Base-by-base conservation (phyloP, 1,140 invertebrate genomes). In the Melitaea cinxia region DNA sequence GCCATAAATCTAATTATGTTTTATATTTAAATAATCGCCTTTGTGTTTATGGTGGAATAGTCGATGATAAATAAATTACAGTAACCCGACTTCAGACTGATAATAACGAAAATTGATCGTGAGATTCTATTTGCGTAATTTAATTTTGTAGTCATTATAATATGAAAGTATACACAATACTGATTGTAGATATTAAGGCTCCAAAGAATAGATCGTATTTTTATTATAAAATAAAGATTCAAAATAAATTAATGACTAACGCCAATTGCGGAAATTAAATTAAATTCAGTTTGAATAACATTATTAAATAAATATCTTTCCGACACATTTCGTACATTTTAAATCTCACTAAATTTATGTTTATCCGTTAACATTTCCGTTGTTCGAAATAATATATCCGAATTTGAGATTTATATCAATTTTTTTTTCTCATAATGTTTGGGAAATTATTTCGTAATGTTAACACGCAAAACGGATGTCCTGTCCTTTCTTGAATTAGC, bases 1-100 rank as follows among this genome's bases (percentile, higher is more conserved):
- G 66, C 68, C 63, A 83, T 89, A 83, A 88, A 88, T 86, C 80
- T 77, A 75, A 77, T 79, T 78, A 80, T 78, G 68, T 82, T 79
- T 80, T 54, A 47, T 53, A 23, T 49, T 23, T 62, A 50, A 62
- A 62, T 62, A 54, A 62, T 62, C 59, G 37, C 2, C 23, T 45
- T 42, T 62, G 35, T 39, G 4, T 50, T 60, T 62, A 39, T 54
- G 39, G 35, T 62, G 30, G 33, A 56, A 28, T 55, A 19, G 56
- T 60, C 17, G 19, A 52, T 33, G 50, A 37, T 6, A 66, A 66
- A 66, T 66, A 58, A 60, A 66, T 60, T 66, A 50, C 45, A 39
- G 39, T 39, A 49, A 55, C 59, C n/a, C 52, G 56, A 60, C 54
- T n/a, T 50, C 37, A 39, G 15, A 33, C 10, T 45, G 49, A 53